Percentiles rank a stretch among this genome's conserved stretches.
Evolutionary conservation across 2,888 invertebrate genomes (phyloP).

Genomic region (Petrolisthes manimaculis): DNA sequence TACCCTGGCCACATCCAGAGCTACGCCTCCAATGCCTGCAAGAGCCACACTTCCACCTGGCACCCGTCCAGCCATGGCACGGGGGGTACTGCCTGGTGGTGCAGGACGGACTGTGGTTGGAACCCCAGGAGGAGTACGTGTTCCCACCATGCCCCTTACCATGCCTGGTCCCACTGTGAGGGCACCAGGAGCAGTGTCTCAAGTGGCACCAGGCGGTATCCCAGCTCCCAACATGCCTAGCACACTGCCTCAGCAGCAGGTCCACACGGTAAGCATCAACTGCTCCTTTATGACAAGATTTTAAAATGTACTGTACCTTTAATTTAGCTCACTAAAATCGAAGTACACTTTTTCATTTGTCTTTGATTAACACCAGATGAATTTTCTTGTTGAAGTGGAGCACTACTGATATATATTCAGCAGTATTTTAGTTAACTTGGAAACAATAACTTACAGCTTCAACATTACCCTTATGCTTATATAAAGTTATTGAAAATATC

Average conservation of each 20-base stretch:
- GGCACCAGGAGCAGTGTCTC: slow-evolving; percentile 42
- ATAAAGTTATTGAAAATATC: neutral
- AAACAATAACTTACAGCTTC: no score
- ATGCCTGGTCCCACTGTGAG: slow-evolving; percentile 43
- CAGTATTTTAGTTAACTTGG: no score
- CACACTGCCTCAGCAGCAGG: slow-evolving; percentile 56
- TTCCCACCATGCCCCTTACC: slow-evolving; percentile 48
- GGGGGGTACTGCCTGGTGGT: neutral
- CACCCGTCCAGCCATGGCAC: neutral
- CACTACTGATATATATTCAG: no score
- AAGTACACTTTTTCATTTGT: no score
- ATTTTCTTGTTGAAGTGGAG: no score
- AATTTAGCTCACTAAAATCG: neutral
- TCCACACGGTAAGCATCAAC: slow-evolving; percentile 56
- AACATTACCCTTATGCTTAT: no score
- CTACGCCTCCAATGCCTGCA: slow-evolving; percentile 14
- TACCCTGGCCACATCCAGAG: slow-evolving; percentile 13
- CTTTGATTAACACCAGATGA: no score
- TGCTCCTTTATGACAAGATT: neutral
- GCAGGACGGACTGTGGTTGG: neutral
- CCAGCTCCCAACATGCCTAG: slow-evolving; percentile 41
- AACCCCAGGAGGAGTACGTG: slow-evolving; percentile 13
- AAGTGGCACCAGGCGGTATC: slow-evolving; percentile 38
- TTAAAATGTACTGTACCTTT: neutral
- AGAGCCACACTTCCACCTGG: neutral